A percentile compares a stretch with the other conserved stretches of the same genome.
Conservation (phyloP, 2,797 vertebrate species). For the Smutsia gigantea region DNA sequence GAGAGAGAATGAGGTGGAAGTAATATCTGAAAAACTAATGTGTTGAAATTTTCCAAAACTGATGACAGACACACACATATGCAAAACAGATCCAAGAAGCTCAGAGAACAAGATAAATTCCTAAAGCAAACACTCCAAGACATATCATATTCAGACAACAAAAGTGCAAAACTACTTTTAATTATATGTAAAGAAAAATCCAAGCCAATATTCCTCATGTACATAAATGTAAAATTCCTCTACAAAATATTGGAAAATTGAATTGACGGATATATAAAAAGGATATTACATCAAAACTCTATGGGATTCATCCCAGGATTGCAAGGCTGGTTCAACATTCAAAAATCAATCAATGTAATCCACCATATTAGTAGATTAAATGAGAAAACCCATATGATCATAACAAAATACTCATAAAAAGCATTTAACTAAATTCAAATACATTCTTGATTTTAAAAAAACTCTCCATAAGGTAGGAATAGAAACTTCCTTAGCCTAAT, state of each 20-base stretch:
- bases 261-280: background rate
- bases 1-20: background rate
- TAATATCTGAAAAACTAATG: background rate
- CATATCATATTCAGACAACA: background rate
- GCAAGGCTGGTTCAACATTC: background rate
- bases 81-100: background rate
- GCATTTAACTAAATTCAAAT: background rate
- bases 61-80: background rate
- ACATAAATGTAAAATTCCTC: background rate
- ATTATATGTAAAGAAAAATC: background rate
- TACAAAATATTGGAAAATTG: conserved; percentile 1
- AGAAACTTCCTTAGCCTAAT: background rate
- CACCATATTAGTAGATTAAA: background rate
- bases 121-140: background rate
- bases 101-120: background rate
- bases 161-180: background rate
- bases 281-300: background rate
- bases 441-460: background rate
- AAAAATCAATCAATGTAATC: background rate
- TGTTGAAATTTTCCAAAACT: background rate
- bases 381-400: background rate
- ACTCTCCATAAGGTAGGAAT: background rate
- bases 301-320: background rate
- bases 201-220: background rate
- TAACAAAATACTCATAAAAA: background rate